Evolutionary conservation across 2,888 invertebrate genomes (phyloP).

Genomic region (Azorinus chamasolen): DNA sequence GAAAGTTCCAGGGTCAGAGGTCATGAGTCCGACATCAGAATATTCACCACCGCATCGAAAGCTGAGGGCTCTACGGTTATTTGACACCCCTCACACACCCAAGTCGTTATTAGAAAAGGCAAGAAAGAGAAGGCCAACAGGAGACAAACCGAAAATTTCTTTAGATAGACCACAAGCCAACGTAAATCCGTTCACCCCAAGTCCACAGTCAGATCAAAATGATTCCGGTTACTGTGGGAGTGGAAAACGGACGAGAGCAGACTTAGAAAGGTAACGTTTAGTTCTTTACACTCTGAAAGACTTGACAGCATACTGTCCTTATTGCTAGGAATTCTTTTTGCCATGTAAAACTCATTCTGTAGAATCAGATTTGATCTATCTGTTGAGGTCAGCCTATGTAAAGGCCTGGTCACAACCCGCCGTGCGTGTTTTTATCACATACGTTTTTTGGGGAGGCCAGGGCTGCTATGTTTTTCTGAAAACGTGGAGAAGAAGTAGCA

Average conservation of each 20-base stretch:
- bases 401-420: too few species aligned
- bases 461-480: too few species aligned
- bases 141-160: constrained; percentile 53
- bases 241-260: constrained; percentile 91
- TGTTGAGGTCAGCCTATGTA: too few species aligned
- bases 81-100: constrained; percentile 95
- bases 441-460: too few species aligned
- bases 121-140: constrained; percentile 66
- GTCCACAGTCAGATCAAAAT: constrained; percentile 53
- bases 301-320: too few species aligned
- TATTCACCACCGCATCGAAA: constrained; percentile 87
- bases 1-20: constrained; percentile 59
- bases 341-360: too few species aligned
- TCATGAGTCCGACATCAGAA: constrained; percentile 43
- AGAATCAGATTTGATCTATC: too few species aligned
- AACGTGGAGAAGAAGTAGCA: too few species aligned
- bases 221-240: constrained; percentile 86
- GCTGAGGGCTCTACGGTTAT: constrained; percentile 89
- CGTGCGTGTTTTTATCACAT: too few species aligned
- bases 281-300: background rate
- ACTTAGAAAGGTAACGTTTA: constrained; percentile 73
- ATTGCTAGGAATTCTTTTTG: too few species aligned
- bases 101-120: constrained; percentile 92
- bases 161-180: constrained; percentile 87
- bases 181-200: constrained; percentile 92